Evolutionary conservation across 2,113 vertebrate genomes (phyloP).

Genomic region (Rhinogobius similis): DNA sequence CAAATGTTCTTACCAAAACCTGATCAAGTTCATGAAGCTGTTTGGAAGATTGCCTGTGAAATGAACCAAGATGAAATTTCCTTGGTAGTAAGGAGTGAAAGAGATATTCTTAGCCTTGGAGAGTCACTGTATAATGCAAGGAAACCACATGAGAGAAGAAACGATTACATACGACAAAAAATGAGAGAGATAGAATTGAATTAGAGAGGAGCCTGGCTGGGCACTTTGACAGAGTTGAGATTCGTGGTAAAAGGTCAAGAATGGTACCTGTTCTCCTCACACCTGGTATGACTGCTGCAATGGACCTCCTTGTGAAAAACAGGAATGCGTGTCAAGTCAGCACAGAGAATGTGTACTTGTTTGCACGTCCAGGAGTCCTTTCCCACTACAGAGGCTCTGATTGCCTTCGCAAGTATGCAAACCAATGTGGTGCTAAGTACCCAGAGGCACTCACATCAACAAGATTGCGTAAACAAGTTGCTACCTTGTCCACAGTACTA

Average conservation of each 20-base stretch:
- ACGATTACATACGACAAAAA: constrained; percentile 46
- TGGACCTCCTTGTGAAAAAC: constrained; percentile 23
- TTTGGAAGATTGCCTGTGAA: too few relatives aligned
- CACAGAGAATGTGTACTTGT: constrained; percentile 11
- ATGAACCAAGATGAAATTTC: too few relatives aligned
- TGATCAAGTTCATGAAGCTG: too few relatives aligned
- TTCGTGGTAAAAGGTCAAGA: constrained; percentile 31
- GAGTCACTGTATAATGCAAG: constrained; percentile 22
- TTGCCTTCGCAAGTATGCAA: constrained; percentile 24
- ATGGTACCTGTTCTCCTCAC: constrained; percentile 33
- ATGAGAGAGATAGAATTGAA: constrained; percentile 39
- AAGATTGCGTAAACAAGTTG: too few relatives aligned
- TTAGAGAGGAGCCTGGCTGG: constrained; percentile 30
- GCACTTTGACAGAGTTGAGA: constrained; percentile 38
- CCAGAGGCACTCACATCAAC: too few relatives aligned
- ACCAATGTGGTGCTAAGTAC: constrained; percentile 32
- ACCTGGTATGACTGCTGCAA: constrained; percentile 16
- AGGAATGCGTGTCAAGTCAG: constrained; percentile 21
- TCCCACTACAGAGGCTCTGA: constrained; percentile 27
- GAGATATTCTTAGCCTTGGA: constrained; percentile 35
- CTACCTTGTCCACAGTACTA: too few relatives aligned
- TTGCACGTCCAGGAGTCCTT: constrained; percentile 25
- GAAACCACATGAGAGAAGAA: constrained; percentile 33
- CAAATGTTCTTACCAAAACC: too few relatives aligned
- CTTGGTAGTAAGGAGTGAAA: constrained; percentile 21